A percentile compares a stretch with the other conserved stretches of the same genome.
phyloP scores from a whole-genome alignment of 2,113 vertebrate species.

The Protobothrops flavoviridis region DNA sequence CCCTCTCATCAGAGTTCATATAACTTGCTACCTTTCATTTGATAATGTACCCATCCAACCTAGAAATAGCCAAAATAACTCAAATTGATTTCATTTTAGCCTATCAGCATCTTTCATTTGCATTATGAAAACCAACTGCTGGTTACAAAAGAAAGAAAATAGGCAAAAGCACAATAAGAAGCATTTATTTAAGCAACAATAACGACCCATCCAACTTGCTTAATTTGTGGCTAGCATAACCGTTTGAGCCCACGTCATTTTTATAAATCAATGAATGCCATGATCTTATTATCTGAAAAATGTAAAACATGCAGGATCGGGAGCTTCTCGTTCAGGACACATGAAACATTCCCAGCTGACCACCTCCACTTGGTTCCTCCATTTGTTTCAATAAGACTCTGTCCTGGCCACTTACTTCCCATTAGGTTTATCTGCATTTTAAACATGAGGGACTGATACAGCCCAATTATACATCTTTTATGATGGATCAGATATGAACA shows the following conservation, averaged over 20 bases:
- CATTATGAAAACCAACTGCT: slow-evolving; percentile 41
- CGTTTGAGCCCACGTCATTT: slow-evolving; percentile 57
- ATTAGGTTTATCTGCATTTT: accelerated
- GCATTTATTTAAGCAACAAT: background rate
- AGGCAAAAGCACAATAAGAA: slow-evolving; percentile 48
- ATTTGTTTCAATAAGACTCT: background rate
- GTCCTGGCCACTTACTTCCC: background rate
- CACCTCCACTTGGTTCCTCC: slow-evolving; percentile 1
- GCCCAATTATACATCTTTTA: slow-evolving; percentile 25
- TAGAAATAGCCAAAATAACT: slow-evolving; percentile 17
- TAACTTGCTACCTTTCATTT: background rate
- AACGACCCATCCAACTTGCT: slow-evolving; percentile 37
- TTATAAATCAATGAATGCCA: slow-evolving; percentile 65
- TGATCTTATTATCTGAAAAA: slow-evolving; percentile 56
- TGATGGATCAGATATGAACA: slow-evolving; percentile 16
- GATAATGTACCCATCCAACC: background rate
- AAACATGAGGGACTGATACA: slow-evolving; percentile 10
- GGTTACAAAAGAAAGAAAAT: slow-evolving; percentile 62
- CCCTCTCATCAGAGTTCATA: background rate
- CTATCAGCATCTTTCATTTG: background rate
- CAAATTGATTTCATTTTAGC: slow-evolving; percentile 9
- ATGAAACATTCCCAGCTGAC: slow-evolving; percentile 24
- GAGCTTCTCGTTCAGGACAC: slow-evolving; percentile 45
- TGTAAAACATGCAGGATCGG: slow-evolving; percentile 49
- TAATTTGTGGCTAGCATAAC: slow-evolving; percentile 49